A percentile compares a stretch with the other conserved stretches of the same genome.
Evolutionary conservation across 1,140 invertebrate genomes (phyloP).

Genomic region (Hyles euphorbiae): DNA sequence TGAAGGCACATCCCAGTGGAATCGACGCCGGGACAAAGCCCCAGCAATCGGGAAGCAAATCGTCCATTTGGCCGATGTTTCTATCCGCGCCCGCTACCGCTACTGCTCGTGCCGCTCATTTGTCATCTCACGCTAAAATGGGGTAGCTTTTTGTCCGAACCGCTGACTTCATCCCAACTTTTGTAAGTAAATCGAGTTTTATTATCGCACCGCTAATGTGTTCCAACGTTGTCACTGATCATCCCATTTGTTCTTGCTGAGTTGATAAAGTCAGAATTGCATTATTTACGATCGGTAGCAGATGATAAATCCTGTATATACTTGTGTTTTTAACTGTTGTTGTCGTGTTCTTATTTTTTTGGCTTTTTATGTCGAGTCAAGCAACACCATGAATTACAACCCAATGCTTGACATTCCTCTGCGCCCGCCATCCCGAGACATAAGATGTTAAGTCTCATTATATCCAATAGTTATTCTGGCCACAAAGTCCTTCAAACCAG

Average conservation of each 20-base stretch:
- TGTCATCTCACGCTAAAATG: slow-evolving; percentile 59
- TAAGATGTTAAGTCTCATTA: too few relatives aligned
- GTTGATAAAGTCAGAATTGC: too few relatives aligned
- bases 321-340: too few relatives aligned
- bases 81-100: too few relatives aligned
- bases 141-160: slow-evolving; percentile 64
- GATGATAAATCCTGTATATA: not conserved
- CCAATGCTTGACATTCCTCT: too few relatives aligned
- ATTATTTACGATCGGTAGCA: too few relatives aligned
- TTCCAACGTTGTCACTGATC: slow-evolving; percentile 12
- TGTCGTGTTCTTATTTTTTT: too few relatives aligned
- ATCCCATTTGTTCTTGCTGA: not conserved
- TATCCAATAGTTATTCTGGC: too few relatives aligned
- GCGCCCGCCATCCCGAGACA: too few relatives aligned
- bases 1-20: slow-evolving; percentile 26
- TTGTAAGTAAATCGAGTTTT: slow-evolving; percentile 48
- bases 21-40: slow-evolving; percentile 28
- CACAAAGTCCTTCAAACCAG: too few relatives aligned
- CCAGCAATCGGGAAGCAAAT: slow-evolving; percentile 54
- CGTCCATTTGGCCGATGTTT: slow-evolving; percentile 55
- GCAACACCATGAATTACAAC: too few relatives aligned
- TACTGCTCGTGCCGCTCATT: slow-evolving; percentile 38
- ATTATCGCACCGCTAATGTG: slow-evolving; percentile 46
- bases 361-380: too few relatives aligned
- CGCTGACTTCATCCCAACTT: slow-evolving; percentile 58